Base-by-base conservation (phyloP, 2,113 vertebrate species). In the Scophthalmus maximus region DNA sequence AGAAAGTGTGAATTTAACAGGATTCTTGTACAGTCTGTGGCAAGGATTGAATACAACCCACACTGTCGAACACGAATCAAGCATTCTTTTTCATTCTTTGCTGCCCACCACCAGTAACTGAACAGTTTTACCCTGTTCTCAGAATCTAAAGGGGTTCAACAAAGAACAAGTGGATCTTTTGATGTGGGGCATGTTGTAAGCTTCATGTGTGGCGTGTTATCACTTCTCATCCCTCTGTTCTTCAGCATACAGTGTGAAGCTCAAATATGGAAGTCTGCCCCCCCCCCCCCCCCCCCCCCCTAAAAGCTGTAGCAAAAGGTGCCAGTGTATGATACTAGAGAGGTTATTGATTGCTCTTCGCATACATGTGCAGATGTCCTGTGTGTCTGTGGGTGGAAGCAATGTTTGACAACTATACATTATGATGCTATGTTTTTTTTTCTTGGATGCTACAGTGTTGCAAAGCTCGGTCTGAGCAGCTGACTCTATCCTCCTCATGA, bases 21-120 rank as follows among this genome's bases (percentile, higher is more conserved):
- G 64, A 79, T 69, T 74, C 32, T 56, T 49, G 38, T 84, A 44
- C 52, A 60, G 61, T 79, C 63, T 81, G 59, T 58, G 42, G 59
- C 52, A 44, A 46, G 74, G 81, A 79, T 87, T 84, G 79, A 79
- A 76, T 36, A 30, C 76, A 73, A 42, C 79, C 81, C 67, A 85
- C 78, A 71, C 77, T 76, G 57, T 50, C 29, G 14, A 71, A 79
- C 61, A 50, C 25, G 66, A 64, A 79, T 89, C 78, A 88, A 76
- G 71, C 50, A 12, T 42, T 73, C 29, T 72, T 73, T 70, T 82
- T 78, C 38, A 66, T 76, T 65, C 30, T 32, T 67, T 36, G 53
- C 76, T 82, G 70, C 75, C 82, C 79, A 82, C 76, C 22, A 14
- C 42, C n/a, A n/a, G n/a, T 63, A 66, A 66, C 68, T 17, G 63